Evolutionary conservation across 1,140 invertebrate species (phyloP), one percentile per base, ranked within the genome.

Genomic region (Halyomorpha halys): DNA sequence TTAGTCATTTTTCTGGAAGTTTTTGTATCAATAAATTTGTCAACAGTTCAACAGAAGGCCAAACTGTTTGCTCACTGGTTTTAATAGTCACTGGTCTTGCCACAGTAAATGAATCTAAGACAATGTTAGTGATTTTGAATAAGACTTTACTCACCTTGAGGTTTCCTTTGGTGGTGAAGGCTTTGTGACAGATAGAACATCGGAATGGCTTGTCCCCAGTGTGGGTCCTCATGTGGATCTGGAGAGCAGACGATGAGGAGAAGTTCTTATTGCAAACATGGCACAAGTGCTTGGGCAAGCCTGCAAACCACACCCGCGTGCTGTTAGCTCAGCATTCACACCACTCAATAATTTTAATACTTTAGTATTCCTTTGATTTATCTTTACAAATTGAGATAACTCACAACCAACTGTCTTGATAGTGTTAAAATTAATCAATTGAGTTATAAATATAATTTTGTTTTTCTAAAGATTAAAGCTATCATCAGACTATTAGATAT

Each of bases 171-270:
- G 94, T 97, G 67, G 94, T 97, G 81, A 98, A 98, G 62, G 94
- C 93, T 79, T 94, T 92, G 74, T 89, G 86, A 75, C 93, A 96
- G 71, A 94, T 87, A 68, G 85, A 90, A 79, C 95, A 98, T 74
- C 91, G 87, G 82, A 97, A 98, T 5, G 95, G 94, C 74, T 96
- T 96, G 80, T 97, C 94, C 11, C 94, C 94, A 15, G 94, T 98
- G 78, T 99, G 96, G 2, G 95, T 98, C 72, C 96, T 82, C 88
- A 97, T 95, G 79, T 99, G 96, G 72, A 98, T 98, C 79, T 97
- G 94, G 67, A 94, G 82, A 65, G 94, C 94, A 70, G 91, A 96
- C 69, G 90, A 93, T 66, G 91, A 94, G 39, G 92, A 95, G 81
- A 97, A 97, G 81, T 94, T 94, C 81, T 98, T 97, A 77, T 91